Evolutionary conservation across 2,113 vertebrate genomes (phyloP).

Genomic region (Menura novaehollandiae): DNA sequence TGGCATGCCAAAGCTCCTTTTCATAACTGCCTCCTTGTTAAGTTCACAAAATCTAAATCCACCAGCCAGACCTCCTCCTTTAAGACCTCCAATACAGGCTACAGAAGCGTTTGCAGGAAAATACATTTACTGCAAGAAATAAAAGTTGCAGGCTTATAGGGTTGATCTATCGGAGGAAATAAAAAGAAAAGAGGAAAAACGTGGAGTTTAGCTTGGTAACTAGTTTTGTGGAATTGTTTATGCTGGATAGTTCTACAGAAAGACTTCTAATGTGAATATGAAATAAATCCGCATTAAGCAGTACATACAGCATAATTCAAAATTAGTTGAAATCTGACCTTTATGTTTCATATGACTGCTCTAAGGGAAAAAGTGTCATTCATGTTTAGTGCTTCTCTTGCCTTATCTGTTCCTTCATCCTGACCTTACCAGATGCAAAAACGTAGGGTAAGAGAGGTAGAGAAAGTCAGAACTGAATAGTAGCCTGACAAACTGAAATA

Average conservation of each 20-base stretch:
- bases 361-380: neutral
- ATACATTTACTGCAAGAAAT: neutral
- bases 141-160: neutral
- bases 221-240: neutral
- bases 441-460: neutral
- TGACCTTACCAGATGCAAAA: neutral
- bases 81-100: neutral
- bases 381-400: neutral
- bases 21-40: slow-evolving; percentile 35
- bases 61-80: neutral
- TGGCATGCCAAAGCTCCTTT: slow-evolving; percentile 65
- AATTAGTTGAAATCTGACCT: neutral
- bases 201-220: neutral
- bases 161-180: neutral
- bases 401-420: neutral
- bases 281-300: neutral
- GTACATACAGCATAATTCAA: neutral
- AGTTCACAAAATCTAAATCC: slow-evolving; percentile 24
- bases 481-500: slow-evolving; percentile 56
- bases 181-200: neutral
- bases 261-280: neutral
- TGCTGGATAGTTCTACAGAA: neutral
- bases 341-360: neutral
- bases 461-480: slow-evolving; percentile 49
- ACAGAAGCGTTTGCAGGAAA: neutral